Percentiles rank a stretch among this genome's conserved stretches.
Conservation (phyloP, 2,797 vertebrate genomes). For the Acrocephalus scirpaceus region DNA sequence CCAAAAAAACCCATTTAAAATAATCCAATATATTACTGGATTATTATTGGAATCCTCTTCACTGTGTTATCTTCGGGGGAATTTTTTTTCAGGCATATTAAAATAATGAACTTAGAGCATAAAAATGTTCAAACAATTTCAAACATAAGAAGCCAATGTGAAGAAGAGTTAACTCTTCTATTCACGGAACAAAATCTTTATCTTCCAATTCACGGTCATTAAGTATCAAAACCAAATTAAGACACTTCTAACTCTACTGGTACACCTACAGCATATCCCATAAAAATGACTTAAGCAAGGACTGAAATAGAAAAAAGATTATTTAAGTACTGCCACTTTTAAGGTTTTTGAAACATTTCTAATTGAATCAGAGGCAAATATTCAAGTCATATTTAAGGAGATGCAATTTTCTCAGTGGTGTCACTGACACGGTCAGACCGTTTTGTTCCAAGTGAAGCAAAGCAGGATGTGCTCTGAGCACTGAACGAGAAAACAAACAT, state of each 20-base stretch:
- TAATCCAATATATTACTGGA: not conserved
- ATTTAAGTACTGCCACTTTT: not conserved
- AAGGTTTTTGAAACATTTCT: not conserved
- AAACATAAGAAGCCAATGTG: not conserved
- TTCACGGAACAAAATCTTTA: not conserved
- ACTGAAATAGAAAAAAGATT: not conserved
- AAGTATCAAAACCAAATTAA: not conserved
- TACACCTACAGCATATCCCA: not conserved
- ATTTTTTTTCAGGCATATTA: not conserved
- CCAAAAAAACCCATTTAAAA: not conserved
- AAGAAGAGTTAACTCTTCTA: not conserved
- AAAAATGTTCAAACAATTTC: not conserved
- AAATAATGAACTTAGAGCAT: not conserved
- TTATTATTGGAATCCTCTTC: not conserved
- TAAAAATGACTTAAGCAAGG: not conserved
- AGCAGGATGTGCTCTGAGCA: not conserved
- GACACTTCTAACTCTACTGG: not conserved
- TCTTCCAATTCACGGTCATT: not conserved
- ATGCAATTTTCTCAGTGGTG: not conserved
- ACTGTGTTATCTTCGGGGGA: not conserved
- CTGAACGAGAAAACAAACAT: not conserved
- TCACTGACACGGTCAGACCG: not conserved
- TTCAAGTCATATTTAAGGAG: not conserved
- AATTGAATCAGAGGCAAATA: not conserved
- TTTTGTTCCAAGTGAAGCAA: not conserved